Percentiles rank a stretch among this genome's conserved stretches.
Conservation (phyloP, 2,888 invertebrate species). For the Ectropis crepuscularia region DNA sequence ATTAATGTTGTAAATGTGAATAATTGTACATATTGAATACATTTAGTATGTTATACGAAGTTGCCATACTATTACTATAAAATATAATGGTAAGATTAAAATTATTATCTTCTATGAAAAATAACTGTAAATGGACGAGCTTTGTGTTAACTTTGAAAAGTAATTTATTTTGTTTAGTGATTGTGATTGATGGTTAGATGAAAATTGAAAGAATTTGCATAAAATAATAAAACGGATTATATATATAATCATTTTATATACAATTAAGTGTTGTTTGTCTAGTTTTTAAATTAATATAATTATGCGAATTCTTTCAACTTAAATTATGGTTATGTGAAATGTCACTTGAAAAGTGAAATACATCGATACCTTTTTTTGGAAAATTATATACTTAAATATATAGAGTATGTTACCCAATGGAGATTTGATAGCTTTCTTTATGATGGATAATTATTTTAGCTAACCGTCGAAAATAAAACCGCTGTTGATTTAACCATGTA, state of each 20-base stretch:
- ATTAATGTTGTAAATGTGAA: constrained; percentile 45
- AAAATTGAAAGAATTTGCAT: constrained; percentile 12
- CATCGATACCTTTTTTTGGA: constrained; percentile 30
- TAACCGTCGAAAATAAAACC: constrained; percentile 33
- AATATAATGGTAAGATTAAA: constrained; percentile 38
- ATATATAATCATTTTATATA: background rate
- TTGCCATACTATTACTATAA: constrained; percentile 66
- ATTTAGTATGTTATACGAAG: constrained; percentile 60
- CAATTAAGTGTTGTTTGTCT: too few relatives aligned
- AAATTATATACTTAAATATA: constrained; percentile 20
- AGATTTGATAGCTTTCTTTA: constrained; percentile 39
- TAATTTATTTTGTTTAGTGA: constrained; percentile 26
- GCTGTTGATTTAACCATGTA: background rate
- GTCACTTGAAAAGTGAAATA: constrained; percentile 30
- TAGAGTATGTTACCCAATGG: constrained; percentile 22
- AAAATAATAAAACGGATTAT: background rate
- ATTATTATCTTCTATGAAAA: constrained; percentile 45
- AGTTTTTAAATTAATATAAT: too few relatives aligned
- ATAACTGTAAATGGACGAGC: constrained; percentile 59
- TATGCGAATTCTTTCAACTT: constrained; percentile 8
- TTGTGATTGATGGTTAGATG: background rate
- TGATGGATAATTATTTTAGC: constrained; percentile 37
- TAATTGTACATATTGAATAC: constrained; percentile 53
- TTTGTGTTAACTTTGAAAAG: constrained; percentile 52
- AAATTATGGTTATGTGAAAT: background rate